These are phyloP conservation scores for Drosophila tsacasi DNA, from an alignment of 1,140 invertebrate species.

Conservation along the genomic window DNA sequence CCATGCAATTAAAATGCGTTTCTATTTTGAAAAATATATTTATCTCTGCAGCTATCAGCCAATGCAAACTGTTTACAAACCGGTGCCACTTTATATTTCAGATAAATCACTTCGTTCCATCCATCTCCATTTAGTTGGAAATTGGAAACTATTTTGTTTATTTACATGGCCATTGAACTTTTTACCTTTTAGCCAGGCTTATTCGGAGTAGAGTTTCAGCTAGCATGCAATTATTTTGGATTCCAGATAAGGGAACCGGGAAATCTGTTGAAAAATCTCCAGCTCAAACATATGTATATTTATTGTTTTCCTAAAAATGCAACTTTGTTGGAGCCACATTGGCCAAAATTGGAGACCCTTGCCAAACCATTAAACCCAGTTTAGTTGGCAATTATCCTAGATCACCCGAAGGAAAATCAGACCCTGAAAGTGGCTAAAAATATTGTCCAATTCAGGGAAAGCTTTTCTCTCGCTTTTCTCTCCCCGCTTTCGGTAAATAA, in stretches of 20 bases:
- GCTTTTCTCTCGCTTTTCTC: conserved; percentile 5
- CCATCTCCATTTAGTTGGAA: conserved; percentile 20
- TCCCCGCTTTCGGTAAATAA: conserved; percentile 35
- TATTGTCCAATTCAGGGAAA: conserved; percentile 44
- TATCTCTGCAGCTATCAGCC: not conserved
- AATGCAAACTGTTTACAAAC: conserved; percentile 7
- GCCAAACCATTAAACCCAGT: conserved; percentile 43
- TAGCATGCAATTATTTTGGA: conserved; percentile 4
- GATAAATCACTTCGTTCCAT: conserved; percentile 8
- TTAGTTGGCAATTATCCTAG: conserved; percentile 52
- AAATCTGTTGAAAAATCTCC: conserved; percentile 1
- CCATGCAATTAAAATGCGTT: not conserved
- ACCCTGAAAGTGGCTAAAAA: conserved; percentile 44
- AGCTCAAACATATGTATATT: not conserved
- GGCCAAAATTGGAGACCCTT: conserved; percentile 11
- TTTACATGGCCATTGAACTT: conserved; percentile 12
- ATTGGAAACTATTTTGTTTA: not conserved
- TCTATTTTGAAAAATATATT: not conserved
- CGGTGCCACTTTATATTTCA: conserved; percentile 19
- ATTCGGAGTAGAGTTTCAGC: no score
- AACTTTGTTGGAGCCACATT: not conserved
- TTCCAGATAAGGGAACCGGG: not conserved
- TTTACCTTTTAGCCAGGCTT: not conserved
- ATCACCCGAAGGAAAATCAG: conserved; percentile 42
- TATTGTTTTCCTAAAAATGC: not conserved